Evolutionary conservation across 2,797 vertebrate genomes (phyloP).

Genomic region (Benthosema pterotum): DNA sequence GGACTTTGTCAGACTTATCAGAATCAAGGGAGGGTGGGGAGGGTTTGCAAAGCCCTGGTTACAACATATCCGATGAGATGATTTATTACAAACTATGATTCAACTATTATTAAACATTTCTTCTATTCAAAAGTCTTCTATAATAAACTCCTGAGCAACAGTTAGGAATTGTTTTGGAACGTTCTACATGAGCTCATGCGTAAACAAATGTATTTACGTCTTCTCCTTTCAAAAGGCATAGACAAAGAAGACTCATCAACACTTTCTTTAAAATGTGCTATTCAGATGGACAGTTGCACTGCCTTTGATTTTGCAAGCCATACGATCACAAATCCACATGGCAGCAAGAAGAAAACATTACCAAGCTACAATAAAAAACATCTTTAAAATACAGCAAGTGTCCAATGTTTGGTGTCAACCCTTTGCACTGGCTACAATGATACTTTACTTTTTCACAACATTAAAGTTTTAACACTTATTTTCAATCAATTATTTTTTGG

Average conservation of each 20-base stretch:
- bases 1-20: too few species aligned
- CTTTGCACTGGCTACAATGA: slow-evolving; percentile 61
- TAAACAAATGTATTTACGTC: slow-evolving; percentile 15
- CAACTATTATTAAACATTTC: too few species aligned
- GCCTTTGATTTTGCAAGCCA: slow-evolving; percentile 45
- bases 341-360: slow-evolving; percentile 63
- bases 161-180: too few species aligned
- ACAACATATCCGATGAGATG: too few species aligned
- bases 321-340: slow-evolving; percentile 59
- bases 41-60: too few species aligned
- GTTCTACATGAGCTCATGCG: too few species aligned
- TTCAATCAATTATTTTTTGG: slow-evolving; percentile 9
- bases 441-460: slow-evolving; percentile 3
- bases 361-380: slow-evolving; percentile 67
- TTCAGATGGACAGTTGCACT: slow-evolving; percentile 48
- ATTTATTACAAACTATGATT: too few species aligned
- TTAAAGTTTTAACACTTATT: not conserved
- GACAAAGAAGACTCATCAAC: slow-evolving; percentile 38
- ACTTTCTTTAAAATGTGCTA: slow-evolving; percentile 47
- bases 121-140: not conserved
- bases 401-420: slow-evolving; percentile 54
- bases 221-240: slow-evolving; percentile 17
- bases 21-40: too few species aligned
- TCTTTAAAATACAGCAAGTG: slow-evolving; percentile 71
- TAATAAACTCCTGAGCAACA: too few species aligned